phyloP scores from a whole-genome alignment of 2,113 vertebrate species.

The Phoxinus phoxinus region DNA sequence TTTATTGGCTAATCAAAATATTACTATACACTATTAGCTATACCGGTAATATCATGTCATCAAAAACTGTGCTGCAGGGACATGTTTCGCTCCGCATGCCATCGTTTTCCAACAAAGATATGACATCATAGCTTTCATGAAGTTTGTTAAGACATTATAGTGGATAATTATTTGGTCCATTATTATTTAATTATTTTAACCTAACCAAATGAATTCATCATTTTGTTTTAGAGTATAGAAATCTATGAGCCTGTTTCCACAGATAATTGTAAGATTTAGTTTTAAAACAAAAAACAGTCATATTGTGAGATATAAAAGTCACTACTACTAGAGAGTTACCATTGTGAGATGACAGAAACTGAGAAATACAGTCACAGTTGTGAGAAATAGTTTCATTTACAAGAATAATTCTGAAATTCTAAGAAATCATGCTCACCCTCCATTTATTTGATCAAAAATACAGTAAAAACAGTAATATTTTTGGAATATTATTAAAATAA shows the following conservation, averaged over 20 bases:
- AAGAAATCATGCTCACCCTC: background rate
- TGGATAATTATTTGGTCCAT: background rate
- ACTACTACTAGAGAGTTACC: no score
- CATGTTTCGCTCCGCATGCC: background rate
- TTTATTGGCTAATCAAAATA: slow-evolving; percentile 28
- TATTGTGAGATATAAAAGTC: no score
- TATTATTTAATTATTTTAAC: background rate
- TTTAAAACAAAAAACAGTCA: background rate
- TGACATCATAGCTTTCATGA: background rate
- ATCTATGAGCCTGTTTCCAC: background rate
- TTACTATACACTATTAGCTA: background rate
- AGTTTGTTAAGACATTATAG: background rate
- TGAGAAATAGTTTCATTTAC: no score
- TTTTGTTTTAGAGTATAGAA: background rate
- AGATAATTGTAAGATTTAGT: background rate
- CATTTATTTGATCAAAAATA: background rate
- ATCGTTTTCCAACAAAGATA: background rate
- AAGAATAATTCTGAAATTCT: no score
- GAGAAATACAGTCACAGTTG: no score
- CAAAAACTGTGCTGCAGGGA: background rate
- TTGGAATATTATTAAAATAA: background rate
- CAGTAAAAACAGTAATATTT: background rate
- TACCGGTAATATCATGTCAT: no score
- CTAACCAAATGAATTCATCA: background rate
- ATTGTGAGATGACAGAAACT: no score